Conservation (phyloP, 2,888 invertebrate genomes). For the Ophion slaviceki region DNA sequence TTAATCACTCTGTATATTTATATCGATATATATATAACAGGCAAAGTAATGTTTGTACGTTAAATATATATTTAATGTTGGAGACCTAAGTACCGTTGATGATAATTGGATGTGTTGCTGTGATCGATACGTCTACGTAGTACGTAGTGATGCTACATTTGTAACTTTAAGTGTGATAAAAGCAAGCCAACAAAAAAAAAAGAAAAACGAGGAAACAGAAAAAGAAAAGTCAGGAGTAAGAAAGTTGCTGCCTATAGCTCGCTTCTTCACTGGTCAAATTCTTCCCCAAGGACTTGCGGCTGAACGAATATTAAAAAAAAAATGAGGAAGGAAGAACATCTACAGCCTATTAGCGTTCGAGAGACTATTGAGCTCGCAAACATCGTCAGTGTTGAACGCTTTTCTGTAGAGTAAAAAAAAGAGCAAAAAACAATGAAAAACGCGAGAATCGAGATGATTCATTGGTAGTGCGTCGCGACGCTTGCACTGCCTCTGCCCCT, state of each 20-base stretch:
- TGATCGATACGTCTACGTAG: slow-evolving; percentile 74
- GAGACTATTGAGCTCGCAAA: slow-evolving; percentile 1
- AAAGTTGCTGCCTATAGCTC: slow-evolving; percentile 65
- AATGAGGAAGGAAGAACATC: background rate
- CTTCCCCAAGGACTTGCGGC: background rate
- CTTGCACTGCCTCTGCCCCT: slow-evolving; percentile 79
- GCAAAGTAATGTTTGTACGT: slow-evolving; percentile 74
- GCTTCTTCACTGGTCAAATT: background rate
- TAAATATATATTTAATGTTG: slow-evolving; percentile 70
- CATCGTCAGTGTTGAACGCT: slow-evolving; percentile 2
- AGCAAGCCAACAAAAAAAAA: slow-evolving; percentile 4
- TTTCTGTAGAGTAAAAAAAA: slow-evolving; percentile 36
- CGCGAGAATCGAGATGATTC: slow-evolving; percentile 24
- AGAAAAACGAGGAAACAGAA: background rate
- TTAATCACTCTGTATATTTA: background rate
- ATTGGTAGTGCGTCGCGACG: slow-evolving; percentile 71
- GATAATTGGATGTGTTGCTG: slow-evolving; percentile 74
- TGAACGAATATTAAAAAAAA: background rate
- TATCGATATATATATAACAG: background rate
- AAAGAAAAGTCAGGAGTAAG: background rate
- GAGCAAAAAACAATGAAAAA: slow-evolving; percentile 13
- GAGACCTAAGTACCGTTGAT: slow-evolving; percentile 62
- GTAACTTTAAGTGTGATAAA: slow-evolving; percentile 60
- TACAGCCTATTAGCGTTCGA: background rate
- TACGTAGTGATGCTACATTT: slow-evolving; percentile 67